Evolutionary conservation across 2,888 invertebrate genomes (phyloP).

Genomic region (Callyntrura guangdongensis): DNA sequence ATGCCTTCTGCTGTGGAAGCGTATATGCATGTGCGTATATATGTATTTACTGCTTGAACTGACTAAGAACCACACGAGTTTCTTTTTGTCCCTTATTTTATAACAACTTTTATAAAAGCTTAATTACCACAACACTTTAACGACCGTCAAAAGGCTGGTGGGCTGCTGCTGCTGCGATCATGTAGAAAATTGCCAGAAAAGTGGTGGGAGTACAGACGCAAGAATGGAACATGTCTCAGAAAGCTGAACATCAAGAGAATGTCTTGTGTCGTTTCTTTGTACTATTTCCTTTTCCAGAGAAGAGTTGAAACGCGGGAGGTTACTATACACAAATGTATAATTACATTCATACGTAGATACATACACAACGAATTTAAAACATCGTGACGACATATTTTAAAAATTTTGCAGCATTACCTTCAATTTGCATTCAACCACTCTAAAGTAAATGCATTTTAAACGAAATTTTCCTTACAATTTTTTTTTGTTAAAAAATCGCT

Average conservation of each 20-base stretch:
- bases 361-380: no score
- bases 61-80: background rate
- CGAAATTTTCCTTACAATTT: constrained; percentile 42
- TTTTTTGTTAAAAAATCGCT: constrained; percentile 15
- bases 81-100: constrained; percentile 13
- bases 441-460: constrained; percentile 48
- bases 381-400: no score
- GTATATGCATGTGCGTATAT: background rate
- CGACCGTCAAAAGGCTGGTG: constrained; percentile 67
- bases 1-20: no score
- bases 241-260: background rate
- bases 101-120: constrained; percentile 36
- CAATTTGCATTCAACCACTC: background rate
- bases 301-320: no score
- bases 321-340: no score
- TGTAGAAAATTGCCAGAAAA: background rate
- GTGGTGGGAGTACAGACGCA: background rate
- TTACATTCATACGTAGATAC: no score
- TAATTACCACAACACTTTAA: constrained; percentile 71
- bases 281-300: no score
- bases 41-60: no score
- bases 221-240: background rate
- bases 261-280: background rate
- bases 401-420: no score
- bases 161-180: no score